Conservation (phyloP, 2,113 vertebrate species). For the Notothenia coriiceps region DNA sequence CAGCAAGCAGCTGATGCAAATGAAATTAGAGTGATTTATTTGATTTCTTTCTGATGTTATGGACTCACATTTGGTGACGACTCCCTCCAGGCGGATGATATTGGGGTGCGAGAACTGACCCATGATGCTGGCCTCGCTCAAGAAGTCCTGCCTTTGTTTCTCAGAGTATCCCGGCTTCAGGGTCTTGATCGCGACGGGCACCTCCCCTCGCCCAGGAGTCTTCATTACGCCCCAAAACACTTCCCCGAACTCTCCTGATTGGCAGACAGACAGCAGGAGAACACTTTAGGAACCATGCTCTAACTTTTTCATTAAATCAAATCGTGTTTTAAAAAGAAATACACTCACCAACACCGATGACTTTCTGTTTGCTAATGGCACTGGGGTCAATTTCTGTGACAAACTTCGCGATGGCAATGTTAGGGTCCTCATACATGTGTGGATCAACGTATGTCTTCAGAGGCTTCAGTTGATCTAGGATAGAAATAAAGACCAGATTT, state of each 20-base stretch:
- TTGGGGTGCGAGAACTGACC: constrained; percentile 98
- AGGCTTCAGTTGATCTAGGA: constrained; percentile 93
- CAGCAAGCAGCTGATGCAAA: neutral
- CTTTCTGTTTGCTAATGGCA: constrained; percentile 91
- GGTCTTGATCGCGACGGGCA: constrained; percentile 93
- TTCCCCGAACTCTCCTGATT: constrained; percentile 94
- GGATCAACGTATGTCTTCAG: constrained; percentile 97
- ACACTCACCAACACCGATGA: constrained; percentile 93
- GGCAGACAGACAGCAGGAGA: neutral
- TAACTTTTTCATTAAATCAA: neutral
- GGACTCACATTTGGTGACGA: constrained; percentile 94
- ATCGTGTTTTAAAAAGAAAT: neutral
- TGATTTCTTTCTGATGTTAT: neutral
- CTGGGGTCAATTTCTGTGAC: constrained; percentile 92
- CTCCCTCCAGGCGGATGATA: constrained; percentile 96
- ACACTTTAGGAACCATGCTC: neutral
- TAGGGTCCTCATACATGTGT: constrained; percentile 97
- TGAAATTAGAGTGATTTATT: neutral
- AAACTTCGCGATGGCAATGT: constrained; percentile 95
- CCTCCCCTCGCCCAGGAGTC: constrained; percentile 84
- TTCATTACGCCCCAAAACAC: constrained; percentile 93
- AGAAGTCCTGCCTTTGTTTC: constrained; percentile 95
- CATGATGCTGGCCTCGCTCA: constrained; percentile 98
- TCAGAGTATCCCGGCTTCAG: constrained; percentile 94
- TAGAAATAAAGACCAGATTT: neutral